Conservation (phyloP, 2,797 vertebrate species). For the Balearica regulorum region DNA sequence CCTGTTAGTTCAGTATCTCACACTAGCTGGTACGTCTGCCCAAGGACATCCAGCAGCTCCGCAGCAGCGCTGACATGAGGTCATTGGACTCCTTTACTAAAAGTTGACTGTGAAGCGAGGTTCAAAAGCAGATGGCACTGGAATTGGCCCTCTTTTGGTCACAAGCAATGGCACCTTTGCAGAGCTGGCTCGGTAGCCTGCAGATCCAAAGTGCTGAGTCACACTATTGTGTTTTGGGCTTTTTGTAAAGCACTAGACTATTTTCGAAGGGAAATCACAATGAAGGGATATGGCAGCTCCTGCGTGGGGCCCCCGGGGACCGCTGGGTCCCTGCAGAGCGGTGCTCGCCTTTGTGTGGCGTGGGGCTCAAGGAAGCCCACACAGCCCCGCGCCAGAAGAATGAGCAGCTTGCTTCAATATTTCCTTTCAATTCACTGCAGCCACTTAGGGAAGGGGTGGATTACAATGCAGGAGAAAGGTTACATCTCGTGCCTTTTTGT, state of each 20-base stretch:
- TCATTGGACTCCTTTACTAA: not conserved
- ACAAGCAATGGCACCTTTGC: not conserved
- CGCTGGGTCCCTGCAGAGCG: not conserved
- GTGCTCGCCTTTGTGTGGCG: not conserved
- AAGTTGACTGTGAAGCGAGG: accelerated
- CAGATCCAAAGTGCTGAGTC: slow-evolving; percentile 42
- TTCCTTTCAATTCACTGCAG: slow-evolving; percentile 49
- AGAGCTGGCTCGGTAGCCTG: not conserved
- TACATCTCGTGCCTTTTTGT: slow-evolving; percentile 10
- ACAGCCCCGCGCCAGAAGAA: not conserved
- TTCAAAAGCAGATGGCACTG: not conserved
- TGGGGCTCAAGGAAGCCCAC: not conserved
- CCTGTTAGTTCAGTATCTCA: not conserved
- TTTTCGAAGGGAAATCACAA: slow-evolving; percentile 42
- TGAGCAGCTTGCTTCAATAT: not conserved
- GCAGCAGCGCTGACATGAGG: not conserved
- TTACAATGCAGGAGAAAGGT: slow-evolving; percentile 48
- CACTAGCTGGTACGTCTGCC: not conserved
- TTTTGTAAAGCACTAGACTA: slow-evolving; percentile 4
- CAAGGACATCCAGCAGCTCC: not conserved
- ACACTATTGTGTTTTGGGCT: slow-evolving; percentile 20
- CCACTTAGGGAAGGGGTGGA: not conserved
- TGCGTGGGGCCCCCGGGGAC: not conserved
- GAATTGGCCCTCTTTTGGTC: not conserved
- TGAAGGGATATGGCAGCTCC: slow-evolving; percentile 42